Evolutionary conservation across 2,113 vertebrate genomes (phyloP).

Genomic region (Theropithecus gelada): DNA sequence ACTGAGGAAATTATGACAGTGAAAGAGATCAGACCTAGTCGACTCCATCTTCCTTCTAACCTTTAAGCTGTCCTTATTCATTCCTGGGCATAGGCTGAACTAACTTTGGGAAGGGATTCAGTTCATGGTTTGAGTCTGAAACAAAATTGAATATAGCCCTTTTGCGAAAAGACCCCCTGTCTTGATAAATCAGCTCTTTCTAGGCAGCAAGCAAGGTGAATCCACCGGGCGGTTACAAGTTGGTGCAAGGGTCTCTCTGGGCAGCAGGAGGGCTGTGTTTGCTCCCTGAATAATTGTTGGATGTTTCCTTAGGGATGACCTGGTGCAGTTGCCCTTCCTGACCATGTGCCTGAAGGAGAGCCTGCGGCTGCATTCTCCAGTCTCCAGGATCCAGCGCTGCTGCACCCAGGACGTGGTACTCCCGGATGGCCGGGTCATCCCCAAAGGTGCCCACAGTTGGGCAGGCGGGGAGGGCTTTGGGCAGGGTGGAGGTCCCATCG

Average conservation of each 20-base stretch:
- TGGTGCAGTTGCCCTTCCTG: constrained; percentile 89
- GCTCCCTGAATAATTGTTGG: not conserved
- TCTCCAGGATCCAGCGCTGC: constrained; percentile 83
- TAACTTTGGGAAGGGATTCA: too few relatives aligned
- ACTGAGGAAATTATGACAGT: too few relatives aligned
- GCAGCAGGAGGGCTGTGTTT: accelerated
- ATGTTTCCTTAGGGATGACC: constrained; percentile 87
- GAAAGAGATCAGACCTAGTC: too few relatives aligned
- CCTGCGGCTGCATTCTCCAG: constrained; percentile 89
- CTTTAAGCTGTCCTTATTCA: too few relatives aligned
- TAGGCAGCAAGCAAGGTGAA: too few relatives aligned
- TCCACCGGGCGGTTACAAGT: too few relatives aligned
- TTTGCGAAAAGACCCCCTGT: too few relatives aligned
- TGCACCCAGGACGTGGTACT: constrained; percentile 86
- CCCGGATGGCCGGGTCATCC: constrained; percentile 80
- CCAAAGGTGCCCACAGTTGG: constrained; percentile 83
- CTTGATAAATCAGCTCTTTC: too few relatives aligned
- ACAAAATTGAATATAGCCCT: too few relatives aligned
- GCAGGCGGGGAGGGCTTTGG: accelerated
- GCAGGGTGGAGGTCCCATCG: not conserved
- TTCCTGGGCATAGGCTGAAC: too few relatives aligned
- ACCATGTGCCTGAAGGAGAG: constrained; percentile 96
- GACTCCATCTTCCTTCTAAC: too few relatives aligned
- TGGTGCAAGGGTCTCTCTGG: not conserved
- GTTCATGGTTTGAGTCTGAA: too few relatives aligned